phyloP scores from a whole-genome alignment of 2,888 invertebrate genomes.

The Parasteatoda lunata region DNA sequence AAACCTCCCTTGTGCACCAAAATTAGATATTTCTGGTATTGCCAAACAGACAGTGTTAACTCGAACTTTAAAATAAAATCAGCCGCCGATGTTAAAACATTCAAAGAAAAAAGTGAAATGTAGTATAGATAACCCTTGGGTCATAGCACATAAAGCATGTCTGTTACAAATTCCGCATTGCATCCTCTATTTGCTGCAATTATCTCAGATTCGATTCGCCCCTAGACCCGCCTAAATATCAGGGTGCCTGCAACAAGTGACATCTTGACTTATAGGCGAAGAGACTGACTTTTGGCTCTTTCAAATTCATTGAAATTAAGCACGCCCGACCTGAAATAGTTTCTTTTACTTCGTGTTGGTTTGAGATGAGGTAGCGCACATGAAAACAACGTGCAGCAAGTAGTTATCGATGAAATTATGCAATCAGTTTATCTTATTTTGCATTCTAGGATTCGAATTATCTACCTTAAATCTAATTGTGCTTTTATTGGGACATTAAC shows the following conservation, averaged over 20 bases:
- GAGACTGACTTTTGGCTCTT: conserved; percentile 58
- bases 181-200: conserved; percentile 57
- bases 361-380: not conserved
- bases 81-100: conserved; percentile 21
- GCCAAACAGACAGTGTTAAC: conserved; percentile 10
- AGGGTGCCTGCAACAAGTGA: conserved; percentile 52
- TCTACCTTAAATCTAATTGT: no score
- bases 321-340: not conserved
- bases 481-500: no score
- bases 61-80: conserved; percentile 12
- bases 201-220: conserved; percentile 61
- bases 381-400: no score
- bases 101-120: conserved; percentile 35
- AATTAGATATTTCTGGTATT: conserved; percentile 17
- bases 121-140: conserved; percentile 57
- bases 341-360: not conserved
- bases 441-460: no score
- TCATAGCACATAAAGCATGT: conserved; percentile 61
- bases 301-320: not conserved
- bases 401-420: no score
- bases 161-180: conserved; percentile 49
- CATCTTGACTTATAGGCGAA: conserved; percentile 53
- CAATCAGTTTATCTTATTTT: no score
- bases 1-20: conserved; percentile 13
- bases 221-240: conserved; percentile 59